Base-by-base conservation (phyloP, 2,113 vertebrate species). In the Origma solitaria region DNA sequence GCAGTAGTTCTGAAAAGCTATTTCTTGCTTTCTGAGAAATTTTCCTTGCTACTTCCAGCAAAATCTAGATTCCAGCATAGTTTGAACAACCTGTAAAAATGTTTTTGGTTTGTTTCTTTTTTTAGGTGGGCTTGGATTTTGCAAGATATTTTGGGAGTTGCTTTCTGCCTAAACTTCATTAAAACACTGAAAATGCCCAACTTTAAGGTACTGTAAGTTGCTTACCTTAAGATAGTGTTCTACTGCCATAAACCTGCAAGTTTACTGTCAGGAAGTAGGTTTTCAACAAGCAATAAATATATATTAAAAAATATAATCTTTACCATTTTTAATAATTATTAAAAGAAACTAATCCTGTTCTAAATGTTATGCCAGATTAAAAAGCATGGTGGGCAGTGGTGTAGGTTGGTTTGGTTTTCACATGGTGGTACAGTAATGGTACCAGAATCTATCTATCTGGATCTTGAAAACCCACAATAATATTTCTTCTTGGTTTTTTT, bases 101-200 rank as follows among this genome's bases (percentile, higher is more conserved):
- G 53, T 45, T 27, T 45, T 17, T 28, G 9, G 3, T 0, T 3
- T 23, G 47, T 22, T 15, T 24, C 86, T 93, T 92, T 96, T 97
- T 98, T 91, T 60, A 99, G 99, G 82, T 99, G 99, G 99, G 98
- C 99, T 96, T 99, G 99, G 99, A 99, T 99, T 97, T 98, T 99
- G 91, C 99, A 99, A 93, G 99, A 99, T 96, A 97, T 99, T 72
- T 97, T 99, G 70, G 99, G 99, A 88, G 97, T 99, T 96, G 98
- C 99, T 88, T 99, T 99, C 97, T 99, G 99, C 94, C 97, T 99
- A 38, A 99, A 99, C 98, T 99, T 99, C 95, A 98, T 99, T 97
- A 99, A 98, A 98, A 99, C 98, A 73, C 95, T 99, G 95, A 99
- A 98, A 95, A 97, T 99, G 96, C 99, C 99, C 45, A 99, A 99